Conservation (phyloP, 2,113 vertebrate genomes). For the Caretta caretta region DNA sequence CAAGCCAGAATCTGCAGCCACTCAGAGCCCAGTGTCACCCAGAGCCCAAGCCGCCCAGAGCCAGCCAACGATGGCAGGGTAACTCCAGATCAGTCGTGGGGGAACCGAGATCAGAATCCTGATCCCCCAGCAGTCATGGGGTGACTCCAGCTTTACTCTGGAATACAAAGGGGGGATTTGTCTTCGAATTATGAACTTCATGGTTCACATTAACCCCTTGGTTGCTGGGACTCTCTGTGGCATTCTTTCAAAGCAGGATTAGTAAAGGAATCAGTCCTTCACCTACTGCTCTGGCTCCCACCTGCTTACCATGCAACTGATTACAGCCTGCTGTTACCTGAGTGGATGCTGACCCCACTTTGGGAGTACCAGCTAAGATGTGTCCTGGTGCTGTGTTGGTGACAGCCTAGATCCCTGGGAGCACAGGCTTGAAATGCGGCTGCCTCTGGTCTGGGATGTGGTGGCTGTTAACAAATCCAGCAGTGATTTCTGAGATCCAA, state of each 20-base stretch:
- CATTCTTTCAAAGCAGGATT: not conserved
- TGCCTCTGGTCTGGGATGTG: not conserved
- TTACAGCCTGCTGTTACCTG: not conserved
- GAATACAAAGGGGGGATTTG: not conserved
- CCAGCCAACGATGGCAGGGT: not conserved
- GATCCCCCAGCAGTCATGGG: not conserved
- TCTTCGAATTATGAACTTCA: not conserved
- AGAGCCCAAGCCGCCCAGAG: too few relatives aligned
- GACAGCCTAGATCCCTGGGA: not conserved
- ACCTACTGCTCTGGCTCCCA: not conserved
- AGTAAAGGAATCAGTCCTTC: not conserved
- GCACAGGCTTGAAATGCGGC: not conserved
- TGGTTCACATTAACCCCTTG: not conserved
- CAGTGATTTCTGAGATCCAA: not conserved
- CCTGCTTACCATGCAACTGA: not conserved
- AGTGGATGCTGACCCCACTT: not conserved
- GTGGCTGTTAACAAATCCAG: not conserved
- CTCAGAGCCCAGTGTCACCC: too few relatives aligned
- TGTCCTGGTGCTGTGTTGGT: not conserved
- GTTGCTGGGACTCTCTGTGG: not conserved
- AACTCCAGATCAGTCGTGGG: not conserved
- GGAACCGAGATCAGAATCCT: not conserved
- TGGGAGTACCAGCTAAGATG: not conserved
- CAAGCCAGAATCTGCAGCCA: too few relatives aligned
- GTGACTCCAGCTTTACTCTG: not conserved